A percentile compares a stretch with the other conserved stretches of the same genome.
Conservation (phyloP, 2,797 vertebrate species). For the Artibeus lituratus region DNA sequence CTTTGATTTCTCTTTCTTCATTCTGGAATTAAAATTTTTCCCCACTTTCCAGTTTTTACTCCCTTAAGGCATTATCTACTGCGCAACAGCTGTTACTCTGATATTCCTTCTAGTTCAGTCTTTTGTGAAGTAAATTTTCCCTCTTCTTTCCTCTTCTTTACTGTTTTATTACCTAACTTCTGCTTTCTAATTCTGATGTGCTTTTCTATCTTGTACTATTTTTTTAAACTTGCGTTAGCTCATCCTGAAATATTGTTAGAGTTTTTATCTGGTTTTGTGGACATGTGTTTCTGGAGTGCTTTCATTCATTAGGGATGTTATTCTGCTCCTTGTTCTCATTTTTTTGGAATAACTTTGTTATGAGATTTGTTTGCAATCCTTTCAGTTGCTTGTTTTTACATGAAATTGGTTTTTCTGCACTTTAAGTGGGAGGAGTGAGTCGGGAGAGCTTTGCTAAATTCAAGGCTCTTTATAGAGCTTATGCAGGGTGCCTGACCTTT, state of each 20-base stretch:
- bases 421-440: background rate
- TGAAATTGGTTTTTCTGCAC: conserved; percentile 9
- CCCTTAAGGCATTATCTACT: background rate
- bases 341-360: conserved; percentile 1
- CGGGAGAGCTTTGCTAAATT: background rate
- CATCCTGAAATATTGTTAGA: background rate
- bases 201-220: background rate
- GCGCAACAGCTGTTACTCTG: background rate
- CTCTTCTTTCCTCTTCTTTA: conserved; percentile 11
- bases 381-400: background rate
- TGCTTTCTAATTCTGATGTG: conserved; percentile 1
- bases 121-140: background rate
- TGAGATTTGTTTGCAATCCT: background rate
- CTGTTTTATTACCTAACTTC: background rate
- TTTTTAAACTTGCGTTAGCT: background rate
- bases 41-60: background rate
- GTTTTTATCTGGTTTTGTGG: background rate
- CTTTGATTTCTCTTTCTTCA: background rate
- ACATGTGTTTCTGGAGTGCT: background rate
- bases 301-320: background rate
- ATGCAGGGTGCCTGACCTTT: too few species aligned
- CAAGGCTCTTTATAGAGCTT: too few species aligned
- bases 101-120: background rate
- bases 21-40: background rate
- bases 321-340: background rate